Evolutionary conservation across 2,888 invertebrate species (phyloP).

Genomic region (Melanostoma scalare): DNA sequence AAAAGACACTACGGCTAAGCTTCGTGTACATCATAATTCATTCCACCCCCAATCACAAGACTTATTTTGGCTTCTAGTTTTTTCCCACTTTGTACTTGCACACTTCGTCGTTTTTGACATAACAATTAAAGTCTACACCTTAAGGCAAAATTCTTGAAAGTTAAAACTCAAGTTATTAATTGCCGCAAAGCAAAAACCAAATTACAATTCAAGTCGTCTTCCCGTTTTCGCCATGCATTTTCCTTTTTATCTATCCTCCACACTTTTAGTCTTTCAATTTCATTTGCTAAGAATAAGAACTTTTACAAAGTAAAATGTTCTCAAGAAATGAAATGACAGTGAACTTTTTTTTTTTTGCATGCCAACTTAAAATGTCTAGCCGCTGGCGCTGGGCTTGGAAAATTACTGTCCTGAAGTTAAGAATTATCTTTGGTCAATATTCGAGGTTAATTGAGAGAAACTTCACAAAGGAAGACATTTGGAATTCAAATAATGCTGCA

Average conservation of each 20-base stretch:
- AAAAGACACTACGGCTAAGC: too few species aligned
- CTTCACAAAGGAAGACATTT: slow-evolving; percentile 26
- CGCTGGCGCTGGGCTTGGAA: slow-evolving; percentile 48
- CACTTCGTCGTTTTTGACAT: slow-evolving; percentile 39
- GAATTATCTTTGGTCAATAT: slow-evolving; percentile 57
- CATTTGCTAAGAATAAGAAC: slow-evolving; percentile 64
- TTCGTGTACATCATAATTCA: too few species aligned
- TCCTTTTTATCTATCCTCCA: slow-evolving; percentile 5
- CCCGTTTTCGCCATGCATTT: slow-evolving; percentile 28
- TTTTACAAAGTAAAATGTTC: slow-evolving; percentile 68
- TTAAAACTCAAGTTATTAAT: slow-evolving; percentile 69
- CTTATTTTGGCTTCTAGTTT: too few species aligned
- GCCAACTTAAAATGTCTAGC: slow-evolving; percentile 70
- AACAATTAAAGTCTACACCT: slow-evolving; percentile 63
- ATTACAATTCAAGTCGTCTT: slow-evolving; percentile 65
- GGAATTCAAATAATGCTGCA: background rate
- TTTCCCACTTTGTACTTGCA: too few species aligned
- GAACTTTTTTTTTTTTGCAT: slow-evolving; percentile 61
- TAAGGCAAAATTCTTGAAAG: slow-evolving; percentile 55
- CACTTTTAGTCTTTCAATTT: slow-evolving; percentile 56
- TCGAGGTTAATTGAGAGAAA: slow-evolving; percentile 65
- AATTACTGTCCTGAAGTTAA: slow-evolving; percentile 54
- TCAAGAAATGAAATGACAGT: slow-evolving; percentile 69
- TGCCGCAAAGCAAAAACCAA: slow-evolving; percentile 65
- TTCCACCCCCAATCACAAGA: too few species aligned